Conservation (phyloP, 2,797 vertebrate species). For the Macropus fuliginosus region DNA sequence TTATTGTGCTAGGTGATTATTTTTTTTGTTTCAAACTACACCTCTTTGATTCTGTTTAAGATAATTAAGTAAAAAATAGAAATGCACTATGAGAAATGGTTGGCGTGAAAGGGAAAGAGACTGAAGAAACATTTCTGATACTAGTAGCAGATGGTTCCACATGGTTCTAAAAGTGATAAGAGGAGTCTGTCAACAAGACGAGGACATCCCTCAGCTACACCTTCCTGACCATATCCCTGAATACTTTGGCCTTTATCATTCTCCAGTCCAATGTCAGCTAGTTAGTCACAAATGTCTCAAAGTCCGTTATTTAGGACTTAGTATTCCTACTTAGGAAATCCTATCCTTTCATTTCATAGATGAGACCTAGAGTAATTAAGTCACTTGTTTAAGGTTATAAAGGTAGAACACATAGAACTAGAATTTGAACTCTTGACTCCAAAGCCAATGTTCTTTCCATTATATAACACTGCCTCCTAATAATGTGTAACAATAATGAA, state of each 20-base stretch:
- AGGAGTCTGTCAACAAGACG: neutral
- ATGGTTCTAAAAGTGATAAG: neutral
- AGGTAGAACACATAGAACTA: neutral
- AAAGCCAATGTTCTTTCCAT: neutral
- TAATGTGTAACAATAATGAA: neutral
- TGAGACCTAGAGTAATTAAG: neutral
- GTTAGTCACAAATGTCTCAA: conserved; percentile 25
- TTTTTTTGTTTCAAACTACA: conserved; percentile 38
- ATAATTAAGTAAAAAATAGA: conserved; percentile 30
- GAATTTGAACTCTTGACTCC: neutral
- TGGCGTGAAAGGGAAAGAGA: neutral
- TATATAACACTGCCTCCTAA: neutral
- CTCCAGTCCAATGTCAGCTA: conserved; percentile 9
- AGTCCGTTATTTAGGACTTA: conserved; percentile 28
- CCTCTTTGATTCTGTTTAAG: conserved; percentile 39
- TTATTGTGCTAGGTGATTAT: conserved; percentile 17
- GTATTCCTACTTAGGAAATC: conserved; percentile 22
- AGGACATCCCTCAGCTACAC: neutral
- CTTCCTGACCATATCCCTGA: conserved; percentile 13
- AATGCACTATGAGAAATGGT: neutral
- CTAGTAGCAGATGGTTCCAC: neutral
- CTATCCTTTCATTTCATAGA: neutral
- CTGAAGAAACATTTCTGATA: neutral
- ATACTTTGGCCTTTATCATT: conserved; percentile 35
- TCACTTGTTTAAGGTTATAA: neutral